A percentile compares a stretch with the other conserved stretches of the same genome.
These are phyloP conservation scores for Notiomystis cincta DNA, from an alignment of 2,113 vertebrate species.

Conservation along the genomic window DNA sequence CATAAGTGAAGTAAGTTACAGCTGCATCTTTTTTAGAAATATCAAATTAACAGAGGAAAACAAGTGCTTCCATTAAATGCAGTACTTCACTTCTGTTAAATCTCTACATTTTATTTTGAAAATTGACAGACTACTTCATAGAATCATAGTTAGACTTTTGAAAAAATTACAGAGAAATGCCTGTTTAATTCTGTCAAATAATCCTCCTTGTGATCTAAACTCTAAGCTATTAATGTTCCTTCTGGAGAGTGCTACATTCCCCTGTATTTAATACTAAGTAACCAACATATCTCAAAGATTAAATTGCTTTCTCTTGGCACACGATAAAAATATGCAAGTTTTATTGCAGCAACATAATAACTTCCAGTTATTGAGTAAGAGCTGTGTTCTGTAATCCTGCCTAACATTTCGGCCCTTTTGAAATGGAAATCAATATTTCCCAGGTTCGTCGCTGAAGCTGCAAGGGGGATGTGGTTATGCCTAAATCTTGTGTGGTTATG, in stretches of 20 bases:
- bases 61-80: neutral
- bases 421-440: neutral
- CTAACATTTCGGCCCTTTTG: neutral
- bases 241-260: neutral
- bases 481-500: neutral
- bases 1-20: conserved; percentile 43
- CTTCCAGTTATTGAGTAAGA: neutral
- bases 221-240: neutral
- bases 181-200: conserved; percentile 14
- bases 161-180: neutral
- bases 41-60: conserved; percentile 50
- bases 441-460: neutral
- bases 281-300: conserved; percentile 22
- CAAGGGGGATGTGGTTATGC: neutral
- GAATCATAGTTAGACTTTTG: neutral
- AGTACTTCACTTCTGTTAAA: neutral
- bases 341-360: neutral
- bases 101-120: neutral
- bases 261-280: neutral
- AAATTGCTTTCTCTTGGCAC: conserved; percentile 1
- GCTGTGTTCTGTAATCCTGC: neutral
- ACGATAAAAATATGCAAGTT: conserved; percentile 12
- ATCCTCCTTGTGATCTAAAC: neutral
- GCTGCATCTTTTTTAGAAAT: conserved; percentile 34
- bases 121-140: neutral